Evolutionary conservation across 2,113 vertebrate species (phyloP), one percentile per base, ranked within the genome.

Genomic region (Caretta caretta): DNA sequence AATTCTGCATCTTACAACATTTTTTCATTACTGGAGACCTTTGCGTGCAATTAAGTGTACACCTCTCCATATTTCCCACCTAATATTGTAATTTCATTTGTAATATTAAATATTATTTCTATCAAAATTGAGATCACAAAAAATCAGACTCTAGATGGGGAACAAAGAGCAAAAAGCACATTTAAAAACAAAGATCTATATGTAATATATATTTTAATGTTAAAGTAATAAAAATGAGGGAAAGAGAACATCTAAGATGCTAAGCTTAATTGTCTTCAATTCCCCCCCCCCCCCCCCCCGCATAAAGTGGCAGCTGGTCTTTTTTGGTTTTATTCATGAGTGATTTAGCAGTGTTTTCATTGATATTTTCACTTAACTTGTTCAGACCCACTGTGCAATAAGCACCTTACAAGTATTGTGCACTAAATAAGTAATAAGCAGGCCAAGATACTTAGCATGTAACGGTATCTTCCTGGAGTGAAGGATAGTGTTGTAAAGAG

Each of bases 371-470:
- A 95, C 94, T 91, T 83, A 93, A 79, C 93, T 94, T 97, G 85
- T 90, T 89, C 90, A 95, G 95, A 93, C 92, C 87, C 93, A 94
- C 85, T 65, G 56, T 87, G 3, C 93, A 88, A 62, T 78, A 94
- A 97, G 97, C 97, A 97, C 96, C 96, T 97, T 97, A 97, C 92
- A 97, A 97, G 95, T 94, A 83, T 90, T 97, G 97, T 97, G 97
- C 95, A 97, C 97, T 94, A 88, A 94, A 92, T 87, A 90, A 93
- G 76, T 89, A 95, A 82, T 85, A 87, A 96, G 88, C 90, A 93
- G 86, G 65, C 54, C 86, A 81, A 81, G 89, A 94, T 93, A 92
- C 89, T 91, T 49, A 14, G 14, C 72, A 38, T 72, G 93, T 93
- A 93, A 42, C 42, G 38, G 22, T 38, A 25, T 75, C 46, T 89